These are phyloP conservation scores for Andrena marginata DNA, from an alignment of 2,888 invertebrate genomes.

Conservation along the genomic window DNA sequence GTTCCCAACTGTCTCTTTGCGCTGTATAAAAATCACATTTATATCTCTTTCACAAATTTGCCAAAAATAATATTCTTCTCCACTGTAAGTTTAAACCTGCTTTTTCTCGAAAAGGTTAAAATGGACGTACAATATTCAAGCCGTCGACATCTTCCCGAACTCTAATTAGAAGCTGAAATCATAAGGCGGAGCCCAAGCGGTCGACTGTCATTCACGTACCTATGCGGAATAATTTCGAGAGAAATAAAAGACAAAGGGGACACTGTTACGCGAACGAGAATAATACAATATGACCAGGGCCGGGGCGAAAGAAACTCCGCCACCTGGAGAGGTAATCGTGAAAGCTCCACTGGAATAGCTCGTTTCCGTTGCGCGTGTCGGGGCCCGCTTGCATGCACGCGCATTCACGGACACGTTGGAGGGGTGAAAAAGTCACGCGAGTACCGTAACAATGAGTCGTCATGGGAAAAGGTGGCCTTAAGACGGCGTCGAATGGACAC, in stretches of 20 bases:
- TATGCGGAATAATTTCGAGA: neutral
- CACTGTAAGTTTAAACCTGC: no score
- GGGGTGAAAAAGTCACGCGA: constrained; percentile 71
- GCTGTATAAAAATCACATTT: no score
- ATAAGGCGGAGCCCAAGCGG: no score
- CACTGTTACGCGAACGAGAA: constrained; percentile 4
- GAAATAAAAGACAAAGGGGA: neutral
- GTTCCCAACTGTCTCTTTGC: no score
- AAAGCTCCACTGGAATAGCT: constrained; percentile 52
- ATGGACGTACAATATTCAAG: no score
- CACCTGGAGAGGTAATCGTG: constrained; percentile 46
- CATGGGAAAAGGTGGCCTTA: constrained; percentile 71
- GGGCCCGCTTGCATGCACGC: constrained; percentile 36
- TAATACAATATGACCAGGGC: neutral
- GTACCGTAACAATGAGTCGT: constrained; percentile 75
- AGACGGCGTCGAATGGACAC: constrained; percentile 61
- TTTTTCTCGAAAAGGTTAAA: no score
- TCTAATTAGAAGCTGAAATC: no score
- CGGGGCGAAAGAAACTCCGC: constrained; percentile 22
- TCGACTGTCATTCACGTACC: no score
- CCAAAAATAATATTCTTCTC: no score
- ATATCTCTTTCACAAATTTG: no score
- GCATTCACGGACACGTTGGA: constrained; percentile 51
- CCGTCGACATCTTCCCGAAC: no score
- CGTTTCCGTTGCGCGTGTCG: constrained; percentile 56